Evolutionary conservation across 2,113 vertebrate species (phyloP).

Genomic region (Natator depressus): DNA sequence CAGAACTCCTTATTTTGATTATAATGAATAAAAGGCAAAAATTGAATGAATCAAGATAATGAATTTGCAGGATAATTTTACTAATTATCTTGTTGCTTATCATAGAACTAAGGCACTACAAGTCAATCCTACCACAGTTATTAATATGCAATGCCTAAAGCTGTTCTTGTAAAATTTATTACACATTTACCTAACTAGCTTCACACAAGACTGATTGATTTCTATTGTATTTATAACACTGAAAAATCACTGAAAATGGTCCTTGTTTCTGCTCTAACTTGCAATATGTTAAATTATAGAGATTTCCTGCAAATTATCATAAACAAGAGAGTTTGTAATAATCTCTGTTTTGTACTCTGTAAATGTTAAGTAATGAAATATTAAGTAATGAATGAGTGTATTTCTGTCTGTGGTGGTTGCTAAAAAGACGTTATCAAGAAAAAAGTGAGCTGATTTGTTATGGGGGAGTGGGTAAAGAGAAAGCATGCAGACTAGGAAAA

Average conservation of each 20-base stretch:
- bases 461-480: not conserved
- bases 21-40: slow-evolving; percentile 73
- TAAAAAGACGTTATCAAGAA: not conserved
- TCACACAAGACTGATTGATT: slow-evolving; percentile 56
- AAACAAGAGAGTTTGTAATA: slow-evolving; percentile 31
- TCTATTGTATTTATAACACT: slow-evolving; percentile 59
- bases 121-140: slow-evolving; percentile 63
- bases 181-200: slow-evolving; percentile 32
- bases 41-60: slow-evolving; percentile 76
- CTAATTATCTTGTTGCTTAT: slow-evolving; percentile 75
- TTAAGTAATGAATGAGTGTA: not conserved
- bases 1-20: slow-evolving; percentile 66
- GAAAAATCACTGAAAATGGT: slow-evolving; percentile 8
- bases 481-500: not conserved
- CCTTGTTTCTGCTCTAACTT: slow-evolving; percentile 49
- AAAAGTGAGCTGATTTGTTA: not conserved
- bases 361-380: not conserved
- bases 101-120: slow-evolving; percentile 41
- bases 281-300: slow-evolving; percentile 54
- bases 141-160: slow-evolving; percentile 66
- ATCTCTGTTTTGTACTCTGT: not conserved
- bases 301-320: slow-evolving; percentile 25
- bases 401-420: not conserved
- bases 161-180: slow-evolving; percentile 74
- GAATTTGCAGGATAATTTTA: slow-evolving; percentile 75